Base-by-base conservation (phyloP, 2,888 invertebrate genomes). In the Tridacna gigas region DNA sequence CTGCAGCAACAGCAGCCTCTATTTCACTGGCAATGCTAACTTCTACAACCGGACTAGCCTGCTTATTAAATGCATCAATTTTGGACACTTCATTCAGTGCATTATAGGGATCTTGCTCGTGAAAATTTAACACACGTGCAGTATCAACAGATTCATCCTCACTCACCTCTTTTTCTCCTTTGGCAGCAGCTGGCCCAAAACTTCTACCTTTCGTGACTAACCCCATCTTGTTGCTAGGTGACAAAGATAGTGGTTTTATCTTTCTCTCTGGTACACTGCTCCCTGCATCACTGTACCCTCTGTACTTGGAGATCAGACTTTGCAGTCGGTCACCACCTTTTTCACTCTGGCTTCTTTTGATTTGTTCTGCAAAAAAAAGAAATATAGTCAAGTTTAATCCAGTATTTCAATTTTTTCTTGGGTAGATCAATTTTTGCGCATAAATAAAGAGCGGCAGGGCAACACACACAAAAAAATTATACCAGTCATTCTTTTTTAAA, bases 301-400 rank as follows among this genome's bases (percentile, higher is more conserved):
- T 88, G 73, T 93, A 93, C 77, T 93, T 93, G 22, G 92, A 91
- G 56, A 93, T 92, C 18, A 93, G 83, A 37, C 89, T 91, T 77
- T 93, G 92, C 12, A 93, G 86, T 26, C 91, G 80, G 77, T 90
- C 91, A 9, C 90, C 88, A 51, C 91, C 91, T 71, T 89, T 90
- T 61, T 90, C 90, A 77, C 90, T 90, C 26, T 86, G 88, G 25
- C 83, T 86, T 28, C 88, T 26, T 45, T 88, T 84, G 7, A 88
- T 83, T 85, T 90, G 88, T 79, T 90, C 90, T 90, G 78, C 1
- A 83, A 76, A 26, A 69, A 18, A 15, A 5, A 13, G 45, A 20
- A 65, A 25, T 11, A 26, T 26, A 65, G 4, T 2, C 0, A 25
- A 28, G 26, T 28, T 56, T 9, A 56, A 56, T 56, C 18, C n/a